These are phyloP conservation scores for Rafetus swinhoei DNA, from an alignment of 2,113 vertebrate species.

Conservation along the genomic window DNA sequence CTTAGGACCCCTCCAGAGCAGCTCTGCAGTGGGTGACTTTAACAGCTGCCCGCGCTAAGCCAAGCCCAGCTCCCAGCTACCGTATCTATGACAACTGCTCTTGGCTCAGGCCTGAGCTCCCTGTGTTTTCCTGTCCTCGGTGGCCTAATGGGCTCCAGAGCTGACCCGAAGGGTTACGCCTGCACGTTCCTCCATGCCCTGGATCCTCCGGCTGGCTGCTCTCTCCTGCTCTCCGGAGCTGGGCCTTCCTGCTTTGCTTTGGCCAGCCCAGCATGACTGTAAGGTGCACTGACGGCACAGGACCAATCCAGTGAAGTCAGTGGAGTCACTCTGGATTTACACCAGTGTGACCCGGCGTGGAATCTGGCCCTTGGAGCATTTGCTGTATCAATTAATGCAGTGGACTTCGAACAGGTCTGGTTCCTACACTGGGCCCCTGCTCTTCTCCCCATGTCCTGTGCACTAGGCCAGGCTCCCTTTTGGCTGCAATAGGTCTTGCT, in stretches of 20 bases:
- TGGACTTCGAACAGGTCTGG: background rate
- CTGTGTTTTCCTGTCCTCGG: background rate
- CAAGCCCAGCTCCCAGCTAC: background rate
- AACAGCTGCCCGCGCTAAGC: background rate
- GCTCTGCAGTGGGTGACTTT: background rate
- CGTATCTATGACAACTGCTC: slow-evolving; percentile 24
- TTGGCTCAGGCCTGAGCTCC: background rate
- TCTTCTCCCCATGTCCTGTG: background rate
- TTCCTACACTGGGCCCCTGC: background rate
- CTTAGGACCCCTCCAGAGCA: background rate
- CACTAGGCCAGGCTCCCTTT: background rate
- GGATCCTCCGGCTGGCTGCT: background rate
- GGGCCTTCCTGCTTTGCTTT: background rate
- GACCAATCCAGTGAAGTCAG: too few species aligned
- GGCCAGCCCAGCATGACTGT: too few species aligned
- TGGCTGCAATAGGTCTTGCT: background rate
- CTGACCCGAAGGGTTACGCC: background rate
- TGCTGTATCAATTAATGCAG: background rate
- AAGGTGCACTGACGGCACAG: background rate
- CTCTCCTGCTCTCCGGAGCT: background rate
- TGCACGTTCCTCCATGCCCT: background rate
- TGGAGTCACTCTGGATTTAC: background rate
- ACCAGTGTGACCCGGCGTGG: background rate
- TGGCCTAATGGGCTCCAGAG: background rate
- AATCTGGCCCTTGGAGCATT: background rate